A percentile compares a stretch with the other conserved stretches of the same genome.
These are phyloP conservation scores for Cataglyphis albicans DNA, from an alignment of 2,888 invertebrate genomes.

Conservation along the genomic window DNA sequence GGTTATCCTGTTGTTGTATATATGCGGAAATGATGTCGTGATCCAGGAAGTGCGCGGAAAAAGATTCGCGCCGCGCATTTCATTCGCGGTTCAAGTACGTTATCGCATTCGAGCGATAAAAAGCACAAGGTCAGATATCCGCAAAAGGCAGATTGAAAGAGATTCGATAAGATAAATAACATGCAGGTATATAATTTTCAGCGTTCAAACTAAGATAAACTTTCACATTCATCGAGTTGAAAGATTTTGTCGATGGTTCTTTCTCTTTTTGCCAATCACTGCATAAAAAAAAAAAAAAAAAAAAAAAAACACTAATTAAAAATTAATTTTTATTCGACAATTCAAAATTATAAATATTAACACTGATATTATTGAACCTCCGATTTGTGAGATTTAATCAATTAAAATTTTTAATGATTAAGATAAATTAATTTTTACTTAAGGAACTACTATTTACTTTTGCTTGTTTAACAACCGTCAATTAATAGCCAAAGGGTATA, in stretches of 20 bases:
- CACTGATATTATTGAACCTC: background rate
- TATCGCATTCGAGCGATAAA: constrained; percentile 24
- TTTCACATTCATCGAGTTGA: background rate
- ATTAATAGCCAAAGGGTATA: constrained; percentile 6
- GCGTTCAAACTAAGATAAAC: background rate
- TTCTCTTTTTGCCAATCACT: background rate
- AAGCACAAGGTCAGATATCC: constrained; percentile 39
- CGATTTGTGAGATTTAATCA: constrained; percentile 10
- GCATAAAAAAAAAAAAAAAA: background rate
- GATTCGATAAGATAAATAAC: constrained; percentile 46
- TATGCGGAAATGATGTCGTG: constrained; percentile 43
- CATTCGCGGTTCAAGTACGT: constrained; percentile 1
- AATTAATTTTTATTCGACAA: background rate
- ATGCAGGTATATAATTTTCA: constrained; percentile 8
- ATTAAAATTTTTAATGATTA: constrained; percentile 20
- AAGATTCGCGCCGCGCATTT: background rate
- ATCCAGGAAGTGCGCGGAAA: constrained; percentile 24
- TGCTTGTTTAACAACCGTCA: constrained; percentile 7
- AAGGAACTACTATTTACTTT: constrained; percentile 7
- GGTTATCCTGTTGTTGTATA: constrained; percentile 10
- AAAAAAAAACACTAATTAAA: background rate
- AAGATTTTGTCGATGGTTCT: background rate
- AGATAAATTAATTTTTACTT: background rate
- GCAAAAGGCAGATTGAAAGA: background rate
- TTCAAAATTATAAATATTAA: background rate